phyloP scores from a whole-genome alignment of 2,888 invertebrate genomes.

The Lamellibrachia columna region DNA sequence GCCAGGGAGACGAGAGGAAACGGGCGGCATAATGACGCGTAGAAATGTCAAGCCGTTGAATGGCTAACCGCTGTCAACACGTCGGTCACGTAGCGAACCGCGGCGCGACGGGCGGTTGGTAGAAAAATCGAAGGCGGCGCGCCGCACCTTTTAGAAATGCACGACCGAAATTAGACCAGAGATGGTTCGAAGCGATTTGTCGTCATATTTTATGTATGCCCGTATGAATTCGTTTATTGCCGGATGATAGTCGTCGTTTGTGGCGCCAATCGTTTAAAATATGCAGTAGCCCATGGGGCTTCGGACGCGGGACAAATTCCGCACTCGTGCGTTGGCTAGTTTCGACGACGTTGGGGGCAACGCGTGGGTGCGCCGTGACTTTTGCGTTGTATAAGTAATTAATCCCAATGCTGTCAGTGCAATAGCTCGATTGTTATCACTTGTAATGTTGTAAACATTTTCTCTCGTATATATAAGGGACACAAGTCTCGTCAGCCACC shows the following conservation, averaged over 20 bases:
- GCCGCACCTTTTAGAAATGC: not conserved
- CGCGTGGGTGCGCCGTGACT: not conserved
- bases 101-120: not conserved
- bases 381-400: not conserved
- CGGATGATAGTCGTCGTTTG: not conserved
- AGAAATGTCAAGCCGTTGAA: conserved; percentile 4
- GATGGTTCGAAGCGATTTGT: not conserved
- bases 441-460: not conserved
- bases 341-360: not conserved
- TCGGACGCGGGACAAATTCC: not conserved
- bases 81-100: not conserved
- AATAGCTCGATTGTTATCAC: not conserved
- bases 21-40: not conserved
- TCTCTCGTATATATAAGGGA: too few species aligned
- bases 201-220: conserved; percentile 6
- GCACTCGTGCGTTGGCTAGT: not conserved
- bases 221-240: not conserved
- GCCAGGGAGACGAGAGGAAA: not conserved
- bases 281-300: conserved; percentile 5
- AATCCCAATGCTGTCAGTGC: not conserved
- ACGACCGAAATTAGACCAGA: not conserved
- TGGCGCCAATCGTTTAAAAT: conserved; percentile 16
- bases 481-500: too few species aligned
- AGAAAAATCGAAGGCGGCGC: not conserved
- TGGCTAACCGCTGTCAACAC: not conserved